Percentiles rank a stretch among this genome's conserved stretches.
Conservation (phyloP, 1,140 invertebrate genomes). For the Reticulitermes speratus region DNA sequence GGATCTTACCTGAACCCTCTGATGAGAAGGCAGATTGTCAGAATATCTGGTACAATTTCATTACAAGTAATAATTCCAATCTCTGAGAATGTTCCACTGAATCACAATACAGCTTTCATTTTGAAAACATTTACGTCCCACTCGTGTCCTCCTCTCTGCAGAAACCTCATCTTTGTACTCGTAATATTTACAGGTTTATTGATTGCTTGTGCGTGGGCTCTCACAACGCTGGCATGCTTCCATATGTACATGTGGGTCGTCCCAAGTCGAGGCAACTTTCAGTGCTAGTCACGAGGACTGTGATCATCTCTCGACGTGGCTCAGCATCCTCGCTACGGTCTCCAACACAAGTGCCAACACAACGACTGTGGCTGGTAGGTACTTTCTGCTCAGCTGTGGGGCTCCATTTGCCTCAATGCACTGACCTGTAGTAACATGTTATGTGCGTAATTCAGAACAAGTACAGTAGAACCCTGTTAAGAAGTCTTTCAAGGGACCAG, state of each 20-base stretch:
- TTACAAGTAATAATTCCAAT: neutral
- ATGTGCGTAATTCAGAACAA: neutral
- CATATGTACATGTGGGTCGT: neutral
- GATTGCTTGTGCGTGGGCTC: constrained; percentile 2
- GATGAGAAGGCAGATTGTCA: constrained; percentile 11
- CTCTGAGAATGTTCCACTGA: neutral
- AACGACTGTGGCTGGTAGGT: constrained; percentile 41
- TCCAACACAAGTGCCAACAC: neutral
- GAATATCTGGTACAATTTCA: constrained; percentile 12
- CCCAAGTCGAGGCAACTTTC: constrained; percentile 1
- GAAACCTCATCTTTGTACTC: neutral
- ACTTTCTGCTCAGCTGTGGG: constrained; percentile 36
- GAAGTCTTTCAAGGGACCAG: no score
- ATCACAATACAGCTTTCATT: neutral
- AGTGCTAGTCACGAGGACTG: neutral
- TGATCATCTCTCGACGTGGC: constrained; percentile 26
- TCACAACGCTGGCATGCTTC: neutral
- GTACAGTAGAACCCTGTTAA: no score
- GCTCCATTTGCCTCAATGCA: constrained; percentile 48
- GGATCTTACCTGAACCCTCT: neutral
- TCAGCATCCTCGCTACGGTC: neutral
- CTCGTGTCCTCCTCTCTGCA: neutral
- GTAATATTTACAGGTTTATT: neutral
- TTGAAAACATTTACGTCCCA: neutral
- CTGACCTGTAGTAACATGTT: constrained; percentile 42